Evolutionary conservation across 2,888 invertebrate genomes (phyloP), one percentile per base, ranked within the genome.

Genomic region (Eremobia ochroleuca): DNA sequence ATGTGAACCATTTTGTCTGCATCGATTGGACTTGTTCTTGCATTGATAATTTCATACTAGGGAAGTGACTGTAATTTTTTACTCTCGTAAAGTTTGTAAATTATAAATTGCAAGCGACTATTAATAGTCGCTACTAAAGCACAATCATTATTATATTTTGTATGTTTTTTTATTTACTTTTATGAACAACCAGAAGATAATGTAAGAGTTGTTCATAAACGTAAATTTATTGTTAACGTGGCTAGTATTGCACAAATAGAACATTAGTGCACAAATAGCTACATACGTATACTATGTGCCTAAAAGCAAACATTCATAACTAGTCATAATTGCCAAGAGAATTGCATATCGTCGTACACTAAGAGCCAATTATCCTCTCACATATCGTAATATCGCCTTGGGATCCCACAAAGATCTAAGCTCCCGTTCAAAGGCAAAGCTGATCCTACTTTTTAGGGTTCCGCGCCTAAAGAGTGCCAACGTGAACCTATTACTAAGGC

Each of bases 281-380:
- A 5, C 25, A 37, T 21, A 67, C 3, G 71, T 1, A 40, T 1
- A 64, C 6, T 21, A 64, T n/a, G 0, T 71, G 15, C 18, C 15
- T 40, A 11, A 13, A 25, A 59, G 15, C 34, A 52, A 49, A 34
- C 28, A 49, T 28, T 61, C 43, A 49, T 58, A 43, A 59, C 65
- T 37, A 59, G 65, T 37, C 37, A 8, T 46, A 55, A 73, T 73
- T 81, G 52, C 59, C 73, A 43, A 66, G 55, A 79, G 77, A 37
- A 55, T 79, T 55, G n/a, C 55, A 46, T 37, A 55, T 21, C 43
- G 15, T 21, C 18, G 28, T 61, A n/a, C 4, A 65, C 40, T 65
- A 55, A 82, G 21, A 76, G 58, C 61, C 80, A 80, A 65, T 82
- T 70, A 82, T 37, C 40, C 37, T 15, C 25, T n/a, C 21, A n/a